A percentile compares a stretch with the other conserved stretches of the same genome.
Conservation (phyloP, 2,113 vertebrate genomes). For the Emydocephalus ijimae region DNA sequence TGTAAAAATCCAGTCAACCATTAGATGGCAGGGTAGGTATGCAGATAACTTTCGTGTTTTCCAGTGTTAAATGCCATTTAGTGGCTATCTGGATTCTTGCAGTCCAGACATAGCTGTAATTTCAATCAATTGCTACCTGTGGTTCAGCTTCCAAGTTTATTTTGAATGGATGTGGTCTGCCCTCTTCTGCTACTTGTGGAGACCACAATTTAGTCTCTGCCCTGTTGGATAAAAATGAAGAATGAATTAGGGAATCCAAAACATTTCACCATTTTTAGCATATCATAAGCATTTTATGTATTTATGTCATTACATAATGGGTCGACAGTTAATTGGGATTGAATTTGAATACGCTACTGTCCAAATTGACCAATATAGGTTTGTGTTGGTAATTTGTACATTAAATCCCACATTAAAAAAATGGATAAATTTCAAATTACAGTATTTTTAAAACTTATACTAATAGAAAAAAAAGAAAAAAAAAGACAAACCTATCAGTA, state of each 20-base stretch:
- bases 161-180: slow-evolving; percentile 84
- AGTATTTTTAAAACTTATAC: background rate
- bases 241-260: slow-evolving; percentile 8
- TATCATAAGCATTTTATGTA: background rate
- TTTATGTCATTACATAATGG: background rate
- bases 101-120: background rate
- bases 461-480: background rate
- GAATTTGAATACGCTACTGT: background rate
- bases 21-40: background rate
- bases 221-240: slow-evolving; percentile 64
- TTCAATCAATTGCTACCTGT: slow-evolving; percentile 76
- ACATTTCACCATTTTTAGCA: slow-evolving; percentile 3
- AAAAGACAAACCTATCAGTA: too few species aligned
- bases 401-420: background rate
- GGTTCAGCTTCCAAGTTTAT: slow-evolving; percentile 89
- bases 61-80: background rate
- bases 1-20: background rate
- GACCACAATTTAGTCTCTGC: slow-evolving; percentile 87
- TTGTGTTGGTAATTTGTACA: background rate
- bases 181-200: slow-evolving; percentile 81
- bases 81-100: background rate
- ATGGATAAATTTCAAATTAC: background rate
- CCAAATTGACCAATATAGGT: background rate
- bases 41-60: background rate
- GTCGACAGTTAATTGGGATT: background rate